Percentiles rank a stretch among this genome's conserved stretches.
Conservation (phyloP, 2,113 vertebrate species). For the Lophura nycthemera region DNA sequence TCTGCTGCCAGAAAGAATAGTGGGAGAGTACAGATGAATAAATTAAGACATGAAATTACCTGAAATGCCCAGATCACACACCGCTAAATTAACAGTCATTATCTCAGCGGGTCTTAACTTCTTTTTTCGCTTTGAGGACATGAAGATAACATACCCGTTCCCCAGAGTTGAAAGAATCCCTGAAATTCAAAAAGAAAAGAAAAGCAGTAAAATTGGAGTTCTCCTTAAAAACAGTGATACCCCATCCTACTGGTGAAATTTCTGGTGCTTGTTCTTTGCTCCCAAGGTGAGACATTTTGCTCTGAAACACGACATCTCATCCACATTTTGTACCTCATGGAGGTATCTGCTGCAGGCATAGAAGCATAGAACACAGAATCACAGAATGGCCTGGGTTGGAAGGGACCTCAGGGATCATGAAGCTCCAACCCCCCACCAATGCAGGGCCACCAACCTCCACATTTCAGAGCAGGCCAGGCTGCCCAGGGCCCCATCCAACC, state of each 20-base stretch:
- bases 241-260: not conserved
- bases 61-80: slow-evolving; percentile 97
- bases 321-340: not conserved
- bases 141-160: slow-evolving; percentile 93
- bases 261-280: not conserved
- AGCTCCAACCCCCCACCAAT: too few species aligned
- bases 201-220: not conserved
- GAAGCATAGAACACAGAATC: too few species aligned
- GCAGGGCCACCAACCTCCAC: too few species aligned
- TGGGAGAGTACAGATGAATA: not conserved
- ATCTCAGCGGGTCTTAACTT: slow-evolving; percentile 94
- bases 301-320: not conserved
- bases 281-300: not conserved
- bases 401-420: too few species aligned
- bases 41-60: slow-evolving; percentile 75
- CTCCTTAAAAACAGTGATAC: not conserved
- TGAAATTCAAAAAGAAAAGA: slow-evolving; percentile 53
- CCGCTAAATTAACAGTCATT: slow-evolving; percentile 93
- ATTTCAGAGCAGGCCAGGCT: too few species aligned
- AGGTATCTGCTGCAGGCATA: not conserved
- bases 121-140: slow-evolving; percentile 87
- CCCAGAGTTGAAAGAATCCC: slow-evolving; percentile 90
- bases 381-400: too few species aligned
- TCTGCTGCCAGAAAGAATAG: not conserved
- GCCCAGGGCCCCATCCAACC: too few species aligned